A percentile compares a stretch with the other conserved stretches of the same genome.
phyloP scores from a whole-genome alignment of 2,888 invertebrate species.

The Anticlea derivata region DNA sequence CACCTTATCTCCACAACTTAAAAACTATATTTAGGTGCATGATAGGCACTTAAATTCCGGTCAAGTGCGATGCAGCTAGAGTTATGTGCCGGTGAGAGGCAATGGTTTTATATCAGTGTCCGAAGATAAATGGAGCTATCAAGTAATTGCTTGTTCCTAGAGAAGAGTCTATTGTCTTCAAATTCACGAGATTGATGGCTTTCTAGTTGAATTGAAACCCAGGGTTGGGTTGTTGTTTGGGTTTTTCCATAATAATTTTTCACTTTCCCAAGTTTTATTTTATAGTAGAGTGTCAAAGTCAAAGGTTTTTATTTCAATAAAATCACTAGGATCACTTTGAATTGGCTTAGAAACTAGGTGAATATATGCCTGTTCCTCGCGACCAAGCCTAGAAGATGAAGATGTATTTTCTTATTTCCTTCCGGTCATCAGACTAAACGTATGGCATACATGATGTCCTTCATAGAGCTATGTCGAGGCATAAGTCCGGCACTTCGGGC shows the following conservation, averaged over 20 bases:
- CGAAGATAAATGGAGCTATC: conserved; percentile 32
- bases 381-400: no score
- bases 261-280: neutral
- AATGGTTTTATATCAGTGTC: conserved; percentile 43
- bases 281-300: no score
- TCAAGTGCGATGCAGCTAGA: conserved; percentile 33
- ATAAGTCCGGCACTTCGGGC: no score
- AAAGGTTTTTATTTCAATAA: no score
- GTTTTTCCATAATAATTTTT: no score
- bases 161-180: neutral
- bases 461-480: no score
- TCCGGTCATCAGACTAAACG: no score
- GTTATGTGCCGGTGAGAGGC: conserved; percentile 39
- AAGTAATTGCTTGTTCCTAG: conserved; percentile 18
- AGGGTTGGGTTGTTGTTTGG: neutral
- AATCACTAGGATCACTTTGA: no score
- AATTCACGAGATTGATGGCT: neutral
- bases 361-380: no score
- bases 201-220: neutral
- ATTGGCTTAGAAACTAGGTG: no score
- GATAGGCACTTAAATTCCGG: conserved; percentile 29
- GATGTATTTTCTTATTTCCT: no score
- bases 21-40: conserved; percentile 31
- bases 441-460: no score
- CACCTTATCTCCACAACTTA: conserved; percentile 6